phyloP scores from a whole-genome alignment of 2,888 invertebrate genomes.

The Beris morrisii region DNA sequence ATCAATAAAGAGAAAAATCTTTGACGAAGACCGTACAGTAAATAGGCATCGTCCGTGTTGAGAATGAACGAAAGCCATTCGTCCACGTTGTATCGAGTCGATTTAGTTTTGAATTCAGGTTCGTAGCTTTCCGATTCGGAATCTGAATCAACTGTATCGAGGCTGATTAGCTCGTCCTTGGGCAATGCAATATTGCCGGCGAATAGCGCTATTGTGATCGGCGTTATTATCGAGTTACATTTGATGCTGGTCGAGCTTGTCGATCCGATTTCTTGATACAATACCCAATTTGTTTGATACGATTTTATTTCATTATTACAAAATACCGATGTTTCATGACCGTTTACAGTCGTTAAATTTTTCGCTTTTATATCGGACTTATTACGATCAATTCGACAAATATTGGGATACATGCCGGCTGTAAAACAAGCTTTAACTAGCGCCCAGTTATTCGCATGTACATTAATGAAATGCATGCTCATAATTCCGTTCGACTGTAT shows the following conservation, averaged over 20 bases:
- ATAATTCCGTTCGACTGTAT: constrained; percentile 68
- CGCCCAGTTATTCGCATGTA: constrained; percentile 87
- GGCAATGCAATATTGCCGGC: constrained; percentile 41
- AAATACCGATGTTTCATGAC: neutral
- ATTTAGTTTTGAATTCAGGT: neutral
- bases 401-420: constrained; percentile 86
- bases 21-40: constrained; percentile 69
- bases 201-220: constrained; percentile 76
- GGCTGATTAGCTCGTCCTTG: constrained; percentile 29
- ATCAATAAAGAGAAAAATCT: constrained; percentile 61
- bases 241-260: constrained; percentile 67
- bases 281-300: constrained; percentile 72
- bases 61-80: constrained; percentile 74
- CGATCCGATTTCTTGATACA: constrained; percentile 80
- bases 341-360: neutral
- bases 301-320: constrained; percentile 21
- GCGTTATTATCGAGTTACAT: constrained; percentile 77
- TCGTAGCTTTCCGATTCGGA: constrained; percentile 18
- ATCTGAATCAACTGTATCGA: constrained; percentile 15
- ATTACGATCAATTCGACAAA: constrained; percentile 71
- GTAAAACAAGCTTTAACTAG: constrained; percentile 87
- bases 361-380: constrained; percentile 46
- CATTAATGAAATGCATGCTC: constrained; percentile 78
- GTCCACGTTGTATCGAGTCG: constrained; percentile 59
- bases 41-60: constrained; percentile 66